Evolutionary conservation across 92 coral and sea anemone species (phyloP), one percentile per base, ranked within the genome.

Genomic region (Zoanthus sociatus): DNA sequence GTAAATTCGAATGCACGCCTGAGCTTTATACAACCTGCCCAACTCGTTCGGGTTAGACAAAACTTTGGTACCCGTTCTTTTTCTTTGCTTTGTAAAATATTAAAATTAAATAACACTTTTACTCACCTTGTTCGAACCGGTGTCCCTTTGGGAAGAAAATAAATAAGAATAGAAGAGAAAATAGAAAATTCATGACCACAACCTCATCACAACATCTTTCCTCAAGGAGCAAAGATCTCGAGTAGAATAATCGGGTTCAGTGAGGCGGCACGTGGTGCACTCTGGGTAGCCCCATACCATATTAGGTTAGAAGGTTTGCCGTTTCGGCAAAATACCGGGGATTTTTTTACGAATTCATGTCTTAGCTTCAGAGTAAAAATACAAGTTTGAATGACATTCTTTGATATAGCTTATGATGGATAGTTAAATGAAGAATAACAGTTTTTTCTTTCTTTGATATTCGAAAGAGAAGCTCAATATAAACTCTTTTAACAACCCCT

Each of bases 161-260:
- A 64, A 66, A 81, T 61, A 81, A 68, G 60, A 81, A 31, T 0
- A 81, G 75, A 66, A 81, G 85, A 81, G 85, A 81, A 81, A 81
- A 81, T 81, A 66, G 75, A 74, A 66, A 66, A 64, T 81, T 81
- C 85, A 81, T 81, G 85, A 81, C 85, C 85, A 66, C 85, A 81
- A 66, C 74, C 74, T 81, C 85, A 81, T 81, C 85, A 15, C 85
- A 66, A 71, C 85, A 81, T 81, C 75, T 81, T 81, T 74, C 53
- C 53, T 21, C 75, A 46, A 66, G 85, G 74, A 66, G 76, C 85
- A 71, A 67, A 51, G 50, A 32, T 61, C 84, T 81, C 58, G 85
- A 46, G 75, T 31, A 64, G 58, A 53, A 8, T 26, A 6, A 13
- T 31, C 21, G 84, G 84, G 47, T 60, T 63, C 55, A 18, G 73